phyloP scores from a whole-genome alignment of 2,113 vertebrate genomes.

The Microcebus lehilahytsara region DNA sequence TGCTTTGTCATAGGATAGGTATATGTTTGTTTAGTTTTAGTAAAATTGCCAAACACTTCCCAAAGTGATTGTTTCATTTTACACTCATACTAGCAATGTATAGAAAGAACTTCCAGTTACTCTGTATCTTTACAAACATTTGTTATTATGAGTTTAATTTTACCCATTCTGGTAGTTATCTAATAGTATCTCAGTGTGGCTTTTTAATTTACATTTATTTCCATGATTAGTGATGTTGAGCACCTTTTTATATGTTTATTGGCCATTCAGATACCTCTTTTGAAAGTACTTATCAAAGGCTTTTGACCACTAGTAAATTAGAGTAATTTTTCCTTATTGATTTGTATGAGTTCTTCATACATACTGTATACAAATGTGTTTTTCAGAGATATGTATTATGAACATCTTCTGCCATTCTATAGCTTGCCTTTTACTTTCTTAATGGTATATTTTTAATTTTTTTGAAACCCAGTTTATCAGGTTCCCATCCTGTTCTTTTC shows the following conservation, averaged over 20 bases:
- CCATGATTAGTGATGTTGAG: background rate
- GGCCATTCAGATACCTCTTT: background rate
- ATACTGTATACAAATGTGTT: background rate
- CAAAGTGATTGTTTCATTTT: background rate
- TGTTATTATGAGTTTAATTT: background rate
- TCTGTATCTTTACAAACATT: background rate
- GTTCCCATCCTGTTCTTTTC: background rate
- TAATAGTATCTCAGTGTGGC: background rate
- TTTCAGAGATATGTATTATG: background rate
- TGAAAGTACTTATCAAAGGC: background rate
- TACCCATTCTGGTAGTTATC: background rate
- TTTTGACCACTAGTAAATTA: background rate
- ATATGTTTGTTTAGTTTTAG: background rate
- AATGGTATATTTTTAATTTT: background rate
- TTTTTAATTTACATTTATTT: constrained; percentile 24
- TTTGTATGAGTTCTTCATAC: background rate
- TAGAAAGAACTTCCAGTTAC: background rate
- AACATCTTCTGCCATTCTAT: background rate
- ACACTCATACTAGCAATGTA: background rate
- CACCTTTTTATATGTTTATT: background rate
- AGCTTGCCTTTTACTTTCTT: background rate
- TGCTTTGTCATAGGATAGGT: background rate
- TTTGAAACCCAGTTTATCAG: background rate
- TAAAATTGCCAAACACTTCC: background rate
- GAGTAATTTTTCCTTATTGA: background rate